Conservation (phyloP, 2,113 vertebrate species). For the Pampusana beccarii region DNA sequence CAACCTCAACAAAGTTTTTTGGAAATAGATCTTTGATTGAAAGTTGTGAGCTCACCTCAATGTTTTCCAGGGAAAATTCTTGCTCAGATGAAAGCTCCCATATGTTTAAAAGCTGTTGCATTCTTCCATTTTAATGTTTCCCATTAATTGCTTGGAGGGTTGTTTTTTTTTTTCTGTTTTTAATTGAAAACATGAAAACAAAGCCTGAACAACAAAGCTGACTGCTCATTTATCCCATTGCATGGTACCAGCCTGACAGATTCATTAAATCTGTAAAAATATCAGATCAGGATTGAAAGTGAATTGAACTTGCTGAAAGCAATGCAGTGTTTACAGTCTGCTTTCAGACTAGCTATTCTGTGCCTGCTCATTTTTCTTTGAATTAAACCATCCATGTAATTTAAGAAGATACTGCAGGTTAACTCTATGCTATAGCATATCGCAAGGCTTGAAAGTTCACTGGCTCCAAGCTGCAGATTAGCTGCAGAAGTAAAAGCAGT, state of each 20-base stretch:
- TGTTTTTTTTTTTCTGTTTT: neutral
- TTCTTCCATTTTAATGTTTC: constrained; percentile 10
- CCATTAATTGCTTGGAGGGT: neutral
- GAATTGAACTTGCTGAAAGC: constrained; percentile 31
- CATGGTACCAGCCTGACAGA: neutral
- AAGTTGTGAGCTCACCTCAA: constrained; percentile 30
- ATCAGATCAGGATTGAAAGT: neutral
- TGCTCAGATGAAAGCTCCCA: constrained; percentile 1
- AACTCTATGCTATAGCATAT: neutral
- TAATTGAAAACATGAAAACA: constrained; percentile 16
- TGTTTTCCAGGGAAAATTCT: constrained; percentile 44
- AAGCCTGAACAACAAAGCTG: constrained; percentile 11
- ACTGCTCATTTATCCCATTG: constrained; percentile 24
- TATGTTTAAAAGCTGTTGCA: constrained; percentile 46
- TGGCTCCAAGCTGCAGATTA: neutral
- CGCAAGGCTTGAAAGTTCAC: neutral
- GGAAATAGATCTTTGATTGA: constrained; percentile 11
- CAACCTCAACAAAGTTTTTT: neutral
- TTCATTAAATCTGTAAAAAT: constrained; percentile 24
- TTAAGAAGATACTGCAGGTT: neutral
- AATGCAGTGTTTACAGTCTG: neutral
- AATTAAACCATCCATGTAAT: neutral
- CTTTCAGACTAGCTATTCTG: constrained; percentile 1
- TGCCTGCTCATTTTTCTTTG: constrained; percentile 25
- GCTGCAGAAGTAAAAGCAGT: neutral